Percentiles rank a stretch among this genome's conserved stretches.
These are phyloP conservation scores for Tetheella fluctuosa DNA, from an alignment of 2,888 invertebrate species.

Conservation along the genomic window DNA sequence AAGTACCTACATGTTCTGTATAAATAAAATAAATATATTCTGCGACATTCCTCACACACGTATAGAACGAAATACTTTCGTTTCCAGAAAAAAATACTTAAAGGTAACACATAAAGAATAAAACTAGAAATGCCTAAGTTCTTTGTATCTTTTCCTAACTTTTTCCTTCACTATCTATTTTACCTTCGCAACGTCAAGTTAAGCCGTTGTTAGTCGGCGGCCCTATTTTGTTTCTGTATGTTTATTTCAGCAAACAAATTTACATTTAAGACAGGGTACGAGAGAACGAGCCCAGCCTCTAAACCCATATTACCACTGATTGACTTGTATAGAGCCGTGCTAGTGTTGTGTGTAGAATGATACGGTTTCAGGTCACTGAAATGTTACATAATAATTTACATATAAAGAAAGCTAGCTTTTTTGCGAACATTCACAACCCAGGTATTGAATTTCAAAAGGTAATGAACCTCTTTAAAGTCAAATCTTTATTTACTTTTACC, in stretches of 20 bases:
- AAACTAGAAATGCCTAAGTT: background rate
- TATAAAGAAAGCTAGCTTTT: background rate
- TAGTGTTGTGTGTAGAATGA: conserved; percentile 34
- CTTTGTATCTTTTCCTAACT: background rate
- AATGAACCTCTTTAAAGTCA: no score
- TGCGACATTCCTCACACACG: no score
- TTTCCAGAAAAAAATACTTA: no score
- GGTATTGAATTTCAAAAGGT: no score
- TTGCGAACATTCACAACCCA: no score
- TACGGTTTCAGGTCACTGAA: conserved; percentile 53
- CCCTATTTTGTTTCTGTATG: conserved; percentile 9
- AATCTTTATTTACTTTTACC: no score
- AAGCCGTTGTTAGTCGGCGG: background rate
- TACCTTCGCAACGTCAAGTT: background rate
- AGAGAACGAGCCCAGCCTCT: conserved; percentile 10
- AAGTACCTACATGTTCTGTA: no score
- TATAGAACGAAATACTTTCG: no score
- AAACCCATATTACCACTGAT: conserved; percentile 33
- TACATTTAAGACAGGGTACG: conserved; percentile 8
- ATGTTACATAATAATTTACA: conserved; percentile 20
- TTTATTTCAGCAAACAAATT: conserved; percentile 10
- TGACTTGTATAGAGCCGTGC: conserved; percentile 35
- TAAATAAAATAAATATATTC: no score
- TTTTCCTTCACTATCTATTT: background rate
- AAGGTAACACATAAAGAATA: background rate